Percentiles rank a stretch among this genome's conserved stretches.
phyloP scores from a whole-genome alignment of 2,113 vertebrate genomes.

The Mobula birostris region DNA sequence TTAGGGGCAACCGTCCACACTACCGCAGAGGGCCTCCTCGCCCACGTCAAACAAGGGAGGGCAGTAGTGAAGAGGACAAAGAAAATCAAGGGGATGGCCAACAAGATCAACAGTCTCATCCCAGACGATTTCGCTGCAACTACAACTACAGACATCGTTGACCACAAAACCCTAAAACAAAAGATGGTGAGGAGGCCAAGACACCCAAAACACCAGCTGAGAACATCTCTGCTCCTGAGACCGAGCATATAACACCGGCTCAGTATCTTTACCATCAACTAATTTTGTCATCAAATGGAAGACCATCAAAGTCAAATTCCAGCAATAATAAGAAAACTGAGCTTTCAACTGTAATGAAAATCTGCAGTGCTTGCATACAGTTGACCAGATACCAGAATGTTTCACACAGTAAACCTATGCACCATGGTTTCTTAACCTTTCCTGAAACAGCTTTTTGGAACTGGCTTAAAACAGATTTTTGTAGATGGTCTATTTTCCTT shows the following conservation, averaged over 20 bases:
- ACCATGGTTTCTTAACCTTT: conserved; percentile 95
- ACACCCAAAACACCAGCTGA: conserved; percentile 88
- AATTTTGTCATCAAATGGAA: conserved; percentile 97
- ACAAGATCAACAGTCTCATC: conserved; percentile 86
- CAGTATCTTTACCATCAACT: conserved; percentile 96
- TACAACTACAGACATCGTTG: conserved; percentile 97
- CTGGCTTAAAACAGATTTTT: conserved; percentile 75
- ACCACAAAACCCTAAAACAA: conserved; percentile 85
- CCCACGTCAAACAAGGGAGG: conserved; percentile 85
- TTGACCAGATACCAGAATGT: conserved; percentile 97
- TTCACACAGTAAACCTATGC: conserved; percentile 92
- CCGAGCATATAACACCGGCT: conserved; percentile 94
- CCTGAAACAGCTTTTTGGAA: conserved; percentile 92
- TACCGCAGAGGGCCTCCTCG: conserved; percentile 92
- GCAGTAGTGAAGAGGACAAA: conserved; percentile 85
- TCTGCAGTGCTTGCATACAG: conserved; percentile 98
- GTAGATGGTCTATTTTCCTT: conserved; percentile 89
- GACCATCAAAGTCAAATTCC: conserved; percentile 82
- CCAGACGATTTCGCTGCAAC: conserved; percentile 89
- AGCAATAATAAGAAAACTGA: conserved; percentile 95
- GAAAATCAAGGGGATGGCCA: conserved; percentile 90
- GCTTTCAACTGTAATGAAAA: conserved; percentile 86
- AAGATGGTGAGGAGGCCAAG: conserved; percentile 88
- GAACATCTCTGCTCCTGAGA: conserved; percentile 97
- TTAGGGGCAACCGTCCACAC: conserved; percentile 89